Base-by-base conservation (phyloP, 2,888 invertebrate species). In the Torymus tubicola region DNA sequence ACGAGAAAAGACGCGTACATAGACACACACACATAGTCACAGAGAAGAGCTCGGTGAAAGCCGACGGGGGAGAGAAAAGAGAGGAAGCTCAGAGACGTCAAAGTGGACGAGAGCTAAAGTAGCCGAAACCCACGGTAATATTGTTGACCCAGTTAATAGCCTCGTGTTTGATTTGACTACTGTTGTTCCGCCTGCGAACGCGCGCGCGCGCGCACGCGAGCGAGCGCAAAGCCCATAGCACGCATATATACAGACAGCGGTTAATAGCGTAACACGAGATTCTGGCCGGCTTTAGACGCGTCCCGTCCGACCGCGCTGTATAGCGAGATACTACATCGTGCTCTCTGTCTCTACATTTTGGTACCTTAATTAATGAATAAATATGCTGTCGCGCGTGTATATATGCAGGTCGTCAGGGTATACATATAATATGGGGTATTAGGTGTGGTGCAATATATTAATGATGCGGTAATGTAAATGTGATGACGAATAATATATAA, bases 121-220 rank as follows among this genome's bases (percentile, higher is more conserved):
- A 86, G 24, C 86, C 84, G 83, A 86, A 84, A 84, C 86, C 84
- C 85, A 79, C 78, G 82, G 81, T 82, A 74, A 85, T 80, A 71
- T 86, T 89, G 89, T 90, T 90, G 89, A 89, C 88, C 88, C 85
- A 89, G 89, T 90, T 90, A 90, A 90, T 90, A 90, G 89, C 89
- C 84, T 86, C 85, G 82, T 90, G 89, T 90, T 90, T 90, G 89
- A 89, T 82, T 82, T 82, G 80, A 82, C 82, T 82, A 82, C 80
- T 78, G 82, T 72, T 77, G 79, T 79, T 77, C 76, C 79, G 73
- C 70, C n/a, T n/a, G n/a, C n/a, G n/a, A n/a, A n/a, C n/a, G n/a
- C n/a, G n/a, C n/a, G n/a, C n/a, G n/a, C n/a, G n/a, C n/a, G n/a
- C n/a, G n/a, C n/a, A n/a, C 74, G 65, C 42, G 55, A 13, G 64